Conservation (phyloP, 2,888 invertebrate genomes). For the Steinernema scapterisci region DNA sequence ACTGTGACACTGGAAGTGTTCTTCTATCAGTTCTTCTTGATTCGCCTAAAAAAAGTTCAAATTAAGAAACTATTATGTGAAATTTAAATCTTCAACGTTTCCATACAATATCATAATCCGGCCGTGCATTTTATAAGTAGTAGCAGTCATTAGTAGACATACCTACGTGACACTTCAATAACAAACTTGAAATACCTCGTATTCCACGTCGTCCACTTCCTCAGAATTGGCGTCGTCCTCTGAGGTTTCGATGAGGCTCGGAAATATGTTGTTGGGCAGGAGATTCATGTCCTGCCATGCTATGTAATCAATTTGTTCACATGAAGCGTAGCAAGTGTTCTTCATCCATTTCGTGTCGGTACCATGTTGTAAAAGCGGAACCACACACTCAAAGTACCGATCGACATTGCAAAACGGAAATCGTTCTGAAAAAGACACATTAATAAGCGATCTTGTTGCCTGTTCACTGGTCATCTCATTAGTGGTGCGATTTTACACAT, state of each 20-base stretch:
- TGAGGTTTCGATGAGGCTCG: conserved; percentile 58
- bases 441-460: too few relatives aligned
- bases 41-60: background rate
- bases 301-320: conserved; percentile 63
- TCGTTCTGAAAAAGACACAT: conserved; percentile 34
- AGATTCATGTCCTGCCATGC: conserved; percentile 67
- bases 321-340: conserved; percentile 57
- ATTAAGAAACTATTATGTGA: background rate
- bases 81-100: background rate
- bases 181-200: too few relatives aligned
- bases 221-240: conserved; percentile 60
- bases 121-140: too few relatives aligned
- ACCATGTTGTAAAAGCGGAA: conserved; percentile 49
- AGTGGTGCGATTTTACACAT: background rate
- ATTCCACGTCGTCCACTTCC: conserved; percentile 54
- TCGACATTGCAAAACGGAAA: conserved; percentile 59
- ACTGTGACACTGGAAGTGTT: conserved; percentile 45
- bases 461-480: background rate
- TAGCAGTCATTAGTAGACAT: too few relatives aligned
- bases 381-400: conserved; percentile 65
- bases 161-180: too few relatives aligned
- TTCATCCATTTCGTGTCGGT: conserved; percentile 45
- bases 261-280: conserved; percentile 62
- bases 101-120: background rate
- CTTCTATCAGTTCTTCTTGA: conserved; percentile 20